Base-by-base conservation (phyloP, 2,113 vertebrate species). In the Sturnira hondurensis region DNA sequence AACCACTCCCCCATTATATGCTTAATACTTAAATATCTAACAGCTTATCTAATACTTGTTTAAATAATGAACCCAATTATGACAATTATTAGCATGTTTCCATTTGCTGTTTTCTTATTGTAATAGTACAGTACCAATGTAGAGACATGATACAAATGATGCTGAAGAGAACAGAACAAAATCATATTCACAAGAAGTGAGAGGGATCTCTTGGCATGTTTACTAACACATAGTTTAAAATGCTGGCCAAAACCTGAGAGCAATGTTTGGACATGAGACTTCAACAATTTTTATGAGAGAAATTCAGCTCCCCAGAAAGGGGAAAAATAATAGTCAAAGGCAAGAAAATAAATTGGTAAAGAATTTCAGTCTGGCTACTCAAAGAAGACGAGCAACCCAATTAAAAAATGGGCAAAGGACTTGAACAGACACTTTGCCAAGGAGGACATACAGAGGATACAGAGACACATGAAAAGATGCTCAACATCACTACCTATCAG, bases 1-100 rank as follows among this genome's bases (percentile, higher is more conserved):
- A 97, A 91, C 73, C 50, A 96, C 88, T 90, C 95, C 50, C 91
- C 78, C 97, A 95, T 96, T 95, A 96, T 76, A 93, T 47, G 24
- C 82, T 95, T 97, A 89, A 96, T 74, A 80, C 71, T 95, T 95
- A 96, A 97, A 93, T 89, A 85, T 90, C 94, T 85, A 95, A 90
- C 56, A 86, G 78, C 68, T 97, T 97, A 96, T 83, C 96, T 95
- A 96, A 86, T 95, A 82, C 77, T 76, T 93, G 77, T 96, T 97
- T 97, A 97, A 95, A 97, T 96, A 95, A 97, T 93, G 95, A 97
- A 91, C 50, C 77, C 77, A 97, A 97, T 97, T 97, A 96, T 84
- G 95, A 93, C 78, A 76, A 67, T 71, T 82, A 92, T 93, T 96
- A 96, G 77, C 96, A 90, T 83, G 96, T 94, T 92, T 83, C 83